Conservation (phyloP, 1,140 invertebrate genomes). For the Trypoxylus dichotomus region DNA sequence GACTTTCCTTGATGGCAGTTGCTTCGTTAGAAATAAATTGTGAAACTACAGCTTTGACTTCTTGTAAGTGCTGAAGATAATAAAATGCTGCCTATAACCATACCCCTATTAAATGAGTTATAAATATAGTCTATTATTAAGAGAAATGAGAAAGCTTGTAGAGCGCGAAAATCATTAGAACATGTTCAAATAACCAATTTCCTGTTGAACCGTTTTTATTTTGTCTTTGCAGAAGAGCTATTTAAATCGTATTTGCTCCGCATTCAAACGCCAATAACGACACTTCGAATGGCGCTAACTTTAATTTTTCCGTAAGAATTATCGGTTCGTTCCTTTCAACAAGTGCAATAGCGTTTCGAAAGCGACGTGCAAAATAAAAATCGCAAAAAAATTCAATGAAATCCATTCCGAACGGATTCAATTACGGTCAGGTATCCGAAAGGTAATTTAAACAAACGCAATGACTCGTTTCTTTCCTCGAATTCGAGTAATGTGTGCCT, state of each 20-base stretch:
- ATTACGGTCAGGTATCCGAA: slow-evolving; percentile 17
- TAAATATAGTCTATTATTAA: no score
- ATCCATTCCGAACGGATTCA: slow-evolving; percentile 16
- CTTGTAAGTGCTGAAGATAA: no score
- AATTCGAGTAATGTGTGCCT: neutral
- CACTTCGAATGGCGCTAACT: neutral
- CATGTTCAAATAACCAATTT: neutral
- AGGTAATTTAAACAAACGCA: slow-evolving; percentile 24
- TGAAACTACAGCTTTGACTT: no score
- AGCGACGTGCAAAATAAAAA: neutral
- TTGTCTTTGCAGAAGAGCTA: neutral
- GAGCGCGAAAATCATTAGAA: neutral
- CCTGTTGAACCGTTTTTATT: neutral
- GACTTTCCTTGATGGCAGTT: no score
- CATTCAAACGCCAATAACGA: neutral
- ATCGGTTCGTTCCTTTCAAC: neutral
- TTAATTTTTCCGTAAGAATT: neutral
- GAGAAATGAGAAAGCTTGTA: no score
- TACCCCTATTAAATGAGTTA: no score
- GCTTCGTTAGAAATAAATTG: no score
- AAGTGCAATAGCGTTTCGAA: neutral
- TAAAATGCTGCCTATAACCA: no score
- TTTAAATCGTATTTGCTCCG: neutral
- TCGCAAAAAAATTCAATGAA: slow-evolving; percentile 1
- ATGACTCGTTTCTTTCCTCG: slow-evolving; percentile 1